phyloP scores from a whole-genome alignment of 2,113 vertebrate genomes.

The Ophthalmolycus amberensis region DNA sequence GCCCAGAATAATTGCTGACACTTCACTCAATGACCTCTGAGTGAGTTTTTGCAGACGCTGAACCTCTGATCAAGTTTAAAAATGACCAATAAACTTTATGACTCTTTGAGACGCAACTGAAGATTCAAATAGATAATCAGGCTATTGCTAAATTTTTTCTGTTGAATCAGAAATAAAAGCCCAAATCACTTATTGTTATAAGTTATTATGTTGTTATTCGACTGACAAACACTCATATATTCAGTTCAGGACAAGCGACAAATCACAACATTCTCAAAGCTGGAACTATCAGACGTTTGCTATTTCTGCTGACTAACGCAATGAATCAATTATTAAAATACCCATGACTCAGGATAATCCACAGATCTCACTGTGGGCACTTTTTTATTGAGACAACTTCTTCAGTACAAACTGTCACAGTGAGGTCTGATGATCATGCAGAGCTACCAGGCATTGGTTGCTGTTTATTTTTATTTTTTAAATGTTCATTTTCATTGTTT shows the following conservation, averaged over 20 bases:
- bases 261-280: not conserved
- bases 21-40: conserved; percentile 25
- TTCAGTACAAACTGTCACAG: not conserved
- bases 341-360: not conserved
- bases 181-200: not conserved
- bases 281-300: not conserved
- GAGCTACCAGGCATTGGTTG: not conserved
- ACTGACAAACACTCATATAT: not conserved
- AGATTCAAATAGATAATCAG: not conserved
- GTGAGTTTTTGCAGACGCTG: not conserved
- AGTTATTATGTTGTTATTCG: not conserved
- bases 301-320: not conserved
- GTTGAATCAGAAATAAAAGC: not conserved
- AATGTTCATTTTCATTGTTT: not conserved
- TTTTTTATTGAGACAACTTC: not conserved
- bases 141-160: not conserved
- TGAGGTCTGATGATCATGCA: not conserved
- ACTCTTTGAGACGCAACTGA: not conserved
- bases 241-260: not conserved
- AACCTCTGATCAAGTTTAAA: conserved; percentile 2
- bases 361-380: not conserved
- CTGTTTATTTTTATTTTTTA: not conserved
- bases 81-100: not conserved
- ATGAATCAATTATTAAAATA: not conserved
- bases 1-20: conserved; percentile 54